Evolutionary conservation across 2,888 invertebrate species (phyloP).

Genomic region (Camptogramma bilineatum): DNA sequence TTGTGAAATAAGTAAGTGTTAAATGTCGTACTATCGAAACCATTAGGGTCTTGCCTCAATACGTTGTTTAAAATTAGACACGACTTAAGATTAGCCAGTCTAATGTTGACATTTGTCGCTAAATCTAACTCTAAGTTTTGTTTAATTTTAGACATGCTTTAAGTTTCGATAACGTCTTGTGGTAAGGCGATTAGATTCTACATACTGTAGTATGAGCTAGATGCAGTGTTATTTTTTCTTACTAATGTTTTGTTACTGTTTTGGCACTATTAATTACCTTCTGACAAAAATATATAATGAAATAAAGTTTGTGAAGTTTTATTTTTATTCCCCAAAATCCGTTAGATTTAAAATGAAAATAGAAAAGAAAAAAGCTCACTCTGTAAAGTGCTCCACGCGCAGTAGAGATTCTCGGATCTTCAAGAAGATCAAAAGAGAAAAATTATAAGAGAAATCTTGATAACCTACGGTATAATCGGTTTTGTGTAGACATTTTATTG

Average conservation of each 20-base stretch:
- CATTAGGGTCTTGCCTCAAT: constrained; percentile 47
- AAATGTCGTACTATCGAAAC: constrained; percentile 64
- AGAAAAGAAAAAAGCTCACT: too few relatives aligned
- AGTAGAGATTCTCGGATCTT: too few relatives aligned
- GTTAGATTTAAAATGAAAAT: neutral
- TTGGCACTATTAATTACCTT: constrained; percentile 86
- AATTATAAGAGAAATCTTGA: too few relatives aligned
- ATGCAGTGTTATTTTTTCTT: constrained; percentile 82
- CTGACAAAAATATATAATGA: constrained; percentile 85
- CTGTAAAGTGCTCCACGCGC: too few relatives aligned
- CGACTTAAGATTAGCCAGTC: neutral
- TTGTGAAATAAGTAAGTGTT: constrained; percentile 77
- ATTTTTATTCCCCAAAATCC: constrained; percentile 50
- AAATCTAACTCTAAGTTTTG: constrained; percentile 5
- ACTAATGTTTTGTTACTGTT: constrained; percentile 85
- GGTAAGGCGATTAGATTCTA: constrained; percentile 43
- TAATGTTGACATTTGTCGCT: neutral
- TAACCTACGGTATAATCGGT: too few relatives aligned
- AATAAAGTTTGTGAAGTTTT: constrained; percentile 74
- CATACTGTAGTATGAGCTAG: constrained; percentile 83
- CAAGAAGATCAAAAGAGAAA: too few relatives aligned
- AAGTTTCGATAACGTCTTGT: constrained; percentile 22
- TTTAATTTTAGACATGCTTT: constrained; percentile 17
- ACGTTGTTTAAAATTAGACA: constrained; percentile 39
- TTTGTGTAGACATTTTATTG: too few relatives aligned